Percentiles rank a stretch among this genome's conserved stretches.
These are phyloP conservation scores for Tanytarsus gracilentus DNA, from an alignment of 2,888 invertebrate genomes.

Conservation along the genomic window DNA sequence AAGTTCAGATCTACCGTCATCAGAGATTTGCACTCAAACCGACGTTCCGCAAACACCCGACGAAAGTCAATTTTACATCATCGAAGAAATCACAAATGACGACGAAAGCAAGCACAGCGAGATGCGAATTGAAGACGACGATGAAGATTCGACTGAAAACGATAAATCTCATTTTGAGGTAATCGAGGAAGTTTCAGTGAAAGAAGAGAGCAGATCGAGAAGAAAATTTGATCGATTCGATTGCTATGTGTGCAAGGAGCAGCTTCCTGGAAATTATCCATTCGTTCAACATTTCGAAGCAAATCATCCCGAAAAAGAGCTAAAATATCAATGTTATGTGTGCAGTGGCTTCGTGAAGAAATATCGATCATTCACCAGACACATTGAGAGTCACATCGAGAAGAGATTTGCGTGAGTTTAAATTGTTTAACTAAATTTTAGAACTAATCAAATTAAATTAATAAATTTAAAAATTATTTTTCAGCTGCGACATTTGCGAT, in stretches of 20 bases:
- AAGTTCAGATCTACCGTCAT: no score
- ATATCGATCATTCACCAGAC: constrained; percentile 18
- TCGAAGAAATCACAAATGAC: no score
- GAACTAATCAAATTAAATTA: not conserved
- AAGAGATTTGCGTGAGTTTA: not conserved
- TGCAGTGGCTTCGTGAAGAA: not conserved
- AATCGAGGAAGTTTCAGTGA: no score
- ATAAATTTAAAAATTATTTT: no score
- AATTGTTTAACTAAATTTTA: not conserved
- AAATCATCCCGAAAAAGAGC: not conserved
- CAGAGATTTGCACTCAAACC: not conserved
- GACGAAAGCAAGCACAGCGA: no score
- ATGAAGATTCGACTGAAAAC: no score
- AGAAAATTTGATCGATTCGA: constrained; percentile 10
- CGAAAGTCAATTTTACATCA: no score
- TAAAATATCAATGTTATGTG: constrained; percentile 1
- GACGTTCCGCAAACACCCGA: not conserved
- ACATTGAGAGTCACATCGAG: not conserved
- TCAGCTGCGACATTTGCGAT: constrained; percentile 3
- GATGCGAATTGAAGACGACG: no score
- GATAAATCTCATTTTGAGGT: no score
- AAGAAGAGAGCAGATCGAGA: no score
- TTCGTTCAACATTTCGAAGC: constrained; percentile 7
- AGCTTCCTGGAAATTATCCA: not conserved
- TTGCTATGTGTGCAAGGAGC: constrained; percentile 13